phyloP scores from a whole-genome alignment of 2,888 invertebrate species.

The Mesorhabditis sp. region DNA sequence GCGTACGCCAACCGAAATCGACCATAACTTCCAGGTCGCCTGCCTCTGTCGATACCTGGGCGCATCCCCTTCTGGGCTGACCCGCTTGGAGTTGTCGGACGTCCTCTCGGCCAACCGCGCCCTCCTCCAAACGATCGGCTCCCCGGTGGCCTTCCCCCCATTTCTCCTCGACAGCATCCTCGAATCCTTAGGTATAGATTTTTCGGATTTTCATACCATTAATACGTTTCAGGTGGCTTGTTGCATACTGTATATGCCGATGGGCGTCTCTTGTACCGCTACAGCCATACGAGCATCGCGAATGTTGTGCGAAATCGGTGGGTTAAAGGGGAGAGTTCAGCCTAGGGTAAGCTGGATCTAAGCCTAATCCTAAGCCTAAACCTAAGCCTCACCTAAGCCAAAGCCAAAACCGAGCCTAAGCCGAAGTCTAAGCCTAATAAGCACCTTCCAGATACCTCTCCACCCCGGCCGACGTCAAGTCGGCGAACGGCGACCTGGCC shows the following conservation, averaged over 20 bases:
- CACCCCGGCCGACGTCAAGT: constrained; percentile 19
- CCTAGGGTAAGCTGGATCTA: background rate
- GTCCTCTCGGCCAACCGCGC: constrained; percentile 24
- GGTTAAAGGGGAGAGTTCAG: constrained; percentile 10
- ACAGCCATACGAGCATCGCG: constrained; percentile 20
- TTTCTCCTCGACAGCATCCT: constrained; percentile 34
- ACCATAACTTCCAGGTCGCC: constrained; percentile 4
- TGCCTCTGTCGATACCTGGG: constrained; percentile 25
- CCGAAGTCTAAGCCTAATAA: too few relatives aligned
- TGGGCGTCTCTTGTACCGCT: constrained; percentile 20
- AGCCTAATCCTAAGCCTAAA: too few relatives aligned
- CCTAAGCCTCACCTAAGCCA: too few relatives aligned
- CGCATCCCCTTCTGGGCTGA: constrained; percentile 35
- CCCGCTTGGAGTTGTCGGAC: constrained; percentile 39
- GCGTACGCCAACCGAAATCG: background rate
- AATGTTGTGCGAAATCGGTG: constrained; percentile 20
- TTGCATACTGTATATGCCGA: constrained; percentile 20
- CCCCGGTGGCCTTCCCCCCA: constrained; percentile 26
- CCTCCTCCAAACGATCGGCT: constrained; percentile 16
- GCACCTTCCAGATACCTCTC: constrained; percentile 16
- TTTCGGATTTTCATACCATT: background rate
- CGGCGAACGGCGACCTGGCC: constrained; percentile 28
- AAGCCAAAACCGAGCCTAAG: too few relatives aligned
- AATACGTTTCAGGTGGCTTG: constrained; percentile 18
- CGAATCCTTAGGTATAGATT: constrained; percentile 21